These are phyloP conservation scores for Colletes collaris DNA, from an alignment of 2,888 invertebrate species.

Conservation along the genomic window DNA sequence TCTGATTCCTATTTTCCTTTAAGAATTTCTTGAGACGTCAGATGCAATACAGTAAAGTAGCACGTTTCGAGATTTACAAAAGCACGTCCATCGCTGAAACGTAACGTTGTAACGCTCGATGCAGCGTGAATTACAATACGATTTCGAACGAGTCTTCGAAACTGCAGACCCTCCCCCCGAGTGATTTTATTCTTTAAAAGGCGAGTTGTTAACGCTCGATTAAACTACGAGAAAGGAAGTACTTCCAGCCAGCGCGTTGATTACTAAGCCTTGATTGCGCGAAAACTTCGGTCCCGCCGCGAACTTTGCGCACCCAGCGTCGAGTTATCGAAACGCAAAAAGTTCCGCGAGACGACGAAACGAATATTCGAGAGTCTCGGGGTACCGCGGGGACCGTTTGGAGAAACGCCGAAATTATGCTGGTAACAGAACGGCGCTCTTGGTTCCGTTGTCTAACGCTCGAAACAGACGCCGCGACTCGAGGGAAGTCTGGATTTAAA, in stretches of 20 bases:
- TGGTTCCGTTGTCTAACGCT: not conserved
- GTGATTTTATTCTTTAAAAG: not conserved
- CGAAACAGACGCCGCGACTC: constrained; percentile 8
- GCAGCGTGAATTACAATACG: not conserved
- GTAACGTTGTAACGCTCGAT: no score
- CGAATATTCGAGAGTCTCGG: not conserved
- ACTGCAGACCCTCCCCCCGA: not conserved
- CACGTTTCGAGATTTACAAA: no score
- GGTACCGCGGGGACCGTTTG: no score
- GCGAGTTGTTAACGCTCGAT: not conserved
- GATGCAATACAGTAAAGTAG: no score
- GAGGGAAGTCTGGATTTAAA: constrained; percentile 45
- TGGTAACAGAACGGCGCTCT: not conserved
- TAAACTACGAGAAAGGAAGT: constrained; percentile 1
- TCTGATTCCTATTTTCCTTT: no score
- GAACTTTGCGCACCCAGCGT: not conserved
- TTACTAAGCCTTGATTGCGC: not conserved
- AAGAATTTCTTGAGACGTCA: no score
- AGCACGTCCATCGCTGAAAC: no score
- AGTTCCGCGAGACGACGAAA: no score
- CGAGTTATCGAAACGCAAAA: not conserved
- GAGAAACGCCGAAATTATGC: not conserved
- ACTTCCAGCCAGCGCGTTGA: not conserved
- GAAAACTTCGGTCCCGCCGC: not conserved
- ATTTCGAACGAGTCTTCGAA: not conserved